Base-by-base conservation (phyloP, 1,140 invertebrate genomes). In the Drosophila sulfurigaster region DNA sequence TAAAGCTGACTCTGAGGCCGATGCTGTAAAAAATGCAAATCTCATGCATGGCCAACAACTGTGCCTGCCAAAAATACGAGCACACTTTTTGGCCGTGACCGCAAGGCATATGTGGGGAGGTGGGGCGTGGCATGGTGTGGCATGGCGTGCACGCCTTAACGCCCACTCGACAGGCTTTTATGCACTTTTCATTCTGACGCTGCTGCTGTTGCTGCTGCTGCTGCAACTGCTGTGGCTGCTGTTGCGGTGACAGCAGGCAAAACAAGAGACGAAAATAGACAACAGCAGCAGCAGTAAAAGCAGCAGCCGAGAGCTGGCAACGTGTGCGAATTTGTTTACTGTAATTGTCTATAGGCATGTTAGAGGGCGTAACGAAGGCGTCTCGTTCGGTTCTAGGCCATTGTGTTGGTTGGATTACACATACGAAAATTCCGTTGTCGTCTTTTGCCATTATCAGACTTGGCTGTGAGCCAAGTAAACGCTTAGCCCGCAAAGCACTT, bases 241-340 rank as follows among this genome's bases (percentile, higher is more conserved):
- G 45, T 76, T 82, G 62, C 70, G 72, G 72, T 72, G 20, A 25
- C 20, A 76, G 76, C 67, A 82, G 49, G 16, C 5, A 32, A 25
- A 64, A 32, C 69, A 66, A 35, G 45, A 52, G 32, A 4, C 48
- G 35, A 25, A 38, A 48, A 64, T 56, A 16, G 76, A 82, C 85
- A 87, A 81, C 80, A 88, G 62, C 70, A 76, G 72, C 72, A 76
- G 76, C 73, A 82, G 49, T 16, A n/a, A 32, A 25, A 64, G 43
- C 69, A 66, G 45, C 52, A 52, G 32, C 6, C 48, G 35, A 25
- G 25, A 48, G 70, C 64, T 20, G 76, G 86, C 85, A 87, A 81
- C 80, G 83, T 88, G 83, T 88, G 83, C 70, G 83, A 88, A 88
- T 88, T 88, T 88, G 83, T 89, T 88, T 88, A 88, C 85, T 89